Percentiles rank a stretch among this genome's conserved stretches.
Evolutionary conservation across 2,113 vertebrate species (phyloP).

Genomic region (Oreochromis spilurus): DNA sequence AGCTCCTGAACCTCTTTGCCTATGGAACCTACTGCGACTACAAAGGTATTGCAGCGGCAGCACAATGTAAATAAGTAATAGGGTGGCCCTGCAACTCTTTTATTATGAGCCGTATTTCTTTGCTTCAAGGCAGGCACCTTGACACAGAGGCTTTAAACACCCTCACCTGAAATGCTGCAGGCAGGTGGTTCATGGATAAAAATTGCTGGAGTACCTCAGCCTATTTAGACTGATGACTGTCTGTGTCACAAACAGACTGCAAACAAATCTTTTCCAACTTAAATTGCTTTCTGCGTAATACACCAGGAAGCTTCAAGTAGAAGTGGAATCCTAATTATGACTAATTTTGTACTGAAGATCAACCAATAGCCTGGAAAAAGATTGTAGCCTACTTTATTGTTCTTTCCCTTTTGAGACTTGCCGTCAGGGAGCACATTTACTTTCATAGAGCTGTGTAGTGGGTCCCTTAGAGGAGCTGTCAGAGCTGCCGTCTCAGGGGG

Average conservation of each 20-base stretch:
- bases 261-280: conserved; percentile 13
- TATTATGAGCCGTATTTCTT: conserved; percentile 43
- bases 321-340: conserved; percentile 42
- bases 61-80: conserved; percentile 63
- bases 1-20: conserved; percentile 92
- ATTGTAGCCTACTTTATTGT: conserved; percentile 38
- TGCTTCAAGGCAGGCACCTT: conserved; percentile 11
- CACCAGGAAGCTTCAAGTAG: not conserved
- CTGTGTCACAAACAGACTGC: not conserved
- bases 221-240: not conserved
- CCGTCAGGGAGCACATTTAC: conserved; percentile 29
- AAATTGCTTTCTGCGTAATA: conserved; percentile 20
- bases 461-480: conserved; percentile 55
- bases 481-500: conserved; percentile 30
- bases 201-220: not conserved
- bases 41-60: conserved; percentile 77
- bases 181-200: conserved; percentile 10
- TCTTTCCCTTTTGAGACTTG: conserved; percentile 10
- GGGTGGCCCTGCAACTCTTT: conserved; percentile 29
- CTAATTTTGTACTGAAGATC: conserved; percentile 44
- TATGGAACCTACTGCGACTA: conserved; percentile 95
- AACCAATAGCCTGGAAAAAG: conserved; percentile 49
- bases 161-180: conserved; percentile 24
- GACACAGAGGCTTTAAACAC: conserved; percentile 17
- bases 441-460: conserved; percentile 31